These are phyloP conservation scores for Pseudorectes ferrugineus DNA, from an alignment of 2,113 vertebrate genomes.

Conservation along the genomic window DNA sequence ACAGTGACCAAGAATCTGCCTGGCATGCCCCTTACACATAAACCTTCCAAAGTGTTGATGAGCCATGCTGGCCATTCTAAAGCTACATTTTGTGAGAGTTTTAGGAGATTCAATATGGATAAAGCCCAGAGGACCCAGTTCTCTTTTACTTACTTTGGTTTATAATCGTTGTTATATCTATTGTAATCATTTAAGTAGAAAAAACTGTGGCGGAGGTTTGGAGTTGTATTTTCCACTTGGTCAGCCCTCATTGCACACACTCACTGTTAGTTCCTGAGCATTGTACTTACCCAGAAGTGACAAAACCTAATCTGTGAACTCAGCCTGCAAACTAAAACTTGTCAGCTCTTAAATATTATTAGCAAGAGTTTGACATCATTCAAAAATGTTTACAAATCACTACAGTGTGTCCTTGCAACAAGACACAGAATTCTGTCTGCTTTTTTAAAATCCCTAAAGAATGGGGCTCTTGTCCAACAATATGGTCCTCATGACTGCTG, in stretches of 20 bases:
- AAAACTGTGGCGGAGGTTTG: neutral
- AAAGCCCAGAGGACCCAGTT: neutral
- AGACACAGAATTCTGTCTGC: neutral
- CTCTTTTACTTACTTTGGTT: neutral
- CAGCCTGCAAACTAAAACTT: neutral
- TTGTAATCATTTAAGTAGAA: neutral
- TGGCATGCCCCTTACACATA: neutral
- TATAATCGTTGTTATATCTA: neutral
- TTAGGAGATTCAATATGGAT: neutral
- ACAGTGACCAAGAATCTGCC: neutral
- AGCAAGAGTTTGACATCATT: neutral
- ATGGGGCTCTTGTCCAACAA: neutral
- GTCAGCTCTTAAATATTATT: neutral
- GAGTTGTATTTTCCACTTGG: neutral
- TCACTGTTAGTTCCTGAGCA: neutral
- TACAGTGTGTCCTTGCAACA: neutral
- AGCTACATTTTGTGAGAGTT: neutral
- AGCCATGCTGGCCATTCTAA: neutral
- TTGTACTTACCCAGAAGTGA: neutral
- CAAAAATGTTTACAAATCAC: neutral
- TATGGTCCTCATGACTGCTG: neutral
- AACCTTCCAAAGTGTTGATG: neutral
- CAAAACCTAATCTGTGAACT: neutral
- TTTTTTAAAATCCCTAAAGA: neutral
- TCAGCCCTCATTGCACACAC: neutral